Evolutionary conservation across 2,113 vertebrate species (phyloP).

Genomic region (Ciconia maguari): DNA sequence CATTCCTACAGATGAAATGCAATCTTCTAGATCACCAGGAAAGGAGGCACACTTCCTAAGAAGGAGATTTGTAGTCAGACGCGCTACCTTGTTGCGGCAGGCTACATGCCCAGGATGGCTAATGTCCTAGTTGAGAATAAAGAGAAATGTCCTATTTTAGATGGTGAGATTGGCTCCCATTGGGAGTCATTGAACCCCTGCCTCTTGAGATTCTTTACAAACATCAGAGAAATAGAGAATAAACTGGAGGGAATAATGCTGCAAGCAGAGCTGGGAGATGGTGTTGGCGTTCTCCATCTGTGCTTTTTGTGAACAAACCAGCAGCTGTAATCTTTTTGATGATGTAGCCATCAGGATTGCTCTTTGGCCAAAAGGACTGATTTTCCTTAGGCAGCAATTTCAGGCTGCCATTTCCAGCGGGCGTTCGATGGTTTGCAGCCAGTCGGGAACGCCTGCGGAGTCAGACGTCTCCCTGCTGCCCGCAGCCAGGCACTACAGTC

Average conservation of each 20-base stretch:
- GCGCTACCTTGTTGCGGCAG: background rate
- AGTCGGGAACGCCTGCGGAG: background rate
- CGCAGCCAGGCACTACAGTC: no score
- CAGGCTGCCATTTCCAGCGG: background rate
- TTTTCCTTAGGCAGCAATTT: background rate
- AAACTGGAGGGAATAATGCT: background rate
- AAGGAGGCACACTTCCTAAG: background rate
- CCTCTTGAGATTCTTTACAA: background rate
- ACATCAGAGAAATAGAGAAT: background rate
- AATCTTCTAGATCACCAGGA: background rate
- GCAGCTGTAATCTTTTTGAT: background rate
- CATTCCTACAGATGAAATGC: background rate
- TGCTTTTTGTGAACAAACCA: background rate
- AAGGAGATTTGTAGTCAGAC: background rate
- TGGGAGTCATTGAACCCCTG: background rate
- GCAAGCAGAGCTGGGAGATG: background rate
- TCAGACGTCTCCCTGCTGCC: background rate
- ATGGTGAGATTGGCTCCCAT: fast-evolving
- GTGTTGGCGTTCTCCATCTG: background rate
- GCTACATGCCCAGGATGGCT: background rate
- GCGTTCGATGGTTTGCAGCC: background rate
- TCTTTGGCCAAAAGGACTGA: background rate
- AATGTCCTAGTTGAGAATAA: background rate
- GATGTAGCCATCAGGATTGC: background rate
- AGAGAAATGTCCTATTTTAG: background rate